Base-by-base conservation (phyloP, 2,113 vertebrate genomes). In the Ptilorrhoa leucosticta region DNA sequence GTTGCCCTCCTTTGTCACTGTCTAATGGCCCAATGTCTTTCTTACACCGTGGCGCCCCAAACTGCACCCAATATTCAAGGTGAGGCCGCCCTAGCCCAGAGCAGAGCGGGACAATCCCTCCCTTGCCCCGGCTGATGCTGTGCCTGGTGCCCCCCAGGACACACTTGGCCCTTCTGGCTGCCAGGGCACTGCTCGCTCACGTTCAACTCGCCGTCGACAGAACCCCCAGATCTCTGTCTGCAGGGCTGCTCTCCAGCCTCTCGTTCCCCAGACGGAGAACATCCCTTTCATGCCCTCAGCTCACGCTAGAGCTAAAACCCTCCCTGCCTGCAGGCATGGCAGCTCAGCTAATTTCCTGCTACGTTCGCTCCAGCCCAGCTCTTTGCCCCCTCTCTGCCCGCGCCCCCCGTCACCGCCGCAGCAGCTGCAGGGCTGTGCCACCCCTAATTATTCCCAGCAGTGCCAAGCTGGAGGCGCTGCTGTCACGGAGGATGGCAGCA, bases 401-500 rank as follows among this genome's bases (percentile, higher is more conserved):
- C 77, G 39, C 42, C 56, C 88, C 80, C 87, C 65, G 53, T 75
- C 40, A 35, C 78, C 53, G 65, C 71, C 13, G 3, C 80, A 83
- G 89, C 97, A 96, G 96, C 97, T 96, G 96, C 94, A 69, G 91
- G 75, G 81, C 83, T 85, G 76, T 93, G 94, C 97, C 96, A 96
- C 92, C 97, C 94, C 92, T 96, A 50, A 95, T 96, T 93, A 89
- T 87, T 94, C 61, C 95, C 85, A 53, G 90, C 92, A 73, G 89
- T 80, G 95, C 97, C 90, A 93, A 86, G 96, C 96, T 76, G 94
- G 93, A 93, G 94, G 96, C 91, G 18, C 80, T 68, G 44, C 95
- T 94, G 92, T 87, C 89, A 90, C 95, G 6, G 97, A 96, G 97
- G 97, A 93, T 91, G 97, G 97, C 94, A 95, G 96, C 93, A 75